A percentile compares a stretch with the other conserved stretches of the same genome.
Conservation (phyloP, 2,888 invertebrate species). For the Thysanoteuthis rhombus region DNA sequence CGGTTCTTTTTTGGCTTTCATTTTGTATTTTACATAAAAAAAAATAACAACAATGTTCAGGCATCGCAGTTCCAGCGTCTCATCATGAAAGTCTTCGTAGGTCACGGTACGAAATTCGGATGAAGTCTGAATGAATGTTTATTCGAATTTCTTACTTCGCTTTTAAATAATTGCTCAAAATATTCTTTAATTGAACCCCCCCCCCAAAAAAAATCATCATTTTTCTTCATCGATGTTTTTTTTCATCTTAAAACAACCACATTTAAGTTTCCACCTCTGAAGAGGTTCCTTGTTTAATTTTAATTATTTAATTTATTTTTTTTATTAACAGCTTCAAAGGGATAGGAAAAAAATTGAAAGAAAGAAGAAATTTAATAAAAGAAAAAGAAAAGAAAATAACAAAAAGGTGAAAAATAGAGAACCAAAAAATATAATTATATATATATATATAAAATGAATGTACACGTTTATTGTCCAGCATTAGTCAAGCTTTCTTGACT, state of each 20-base stretch:
- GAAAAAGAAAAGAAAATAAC: not conserved
- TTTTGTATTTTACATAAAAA: not conserved
- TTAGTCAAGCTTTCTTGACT: conserved; percentile 31
- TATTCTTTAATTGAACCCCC: not conserved
- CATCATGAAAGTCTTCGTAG: not conserved
- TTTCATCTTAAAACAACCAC: not conserved
- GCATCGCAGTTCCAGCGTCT: conserved; percentile 1
- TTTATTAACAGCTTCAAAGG: not conserved
- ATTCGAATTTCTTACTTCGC: not conserved
- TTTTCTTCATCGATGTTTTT: not conserved
- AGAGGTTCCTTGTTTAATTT: no score
- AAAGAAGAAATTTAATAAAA: not conserved
- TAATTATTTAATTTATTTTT: not conserved
- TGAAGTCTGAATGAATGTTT: not conserved
- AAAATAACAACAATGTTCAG: not conserved
- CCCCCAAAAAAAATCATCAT: not conserved
- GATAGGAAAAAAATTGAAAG: not conserved
- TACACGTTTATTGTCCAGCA: not conserved
- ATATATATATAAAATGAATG: conserved; percentile 14
- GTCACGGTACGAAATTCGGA: not conserved
- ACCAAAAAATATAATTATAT: not conserved
- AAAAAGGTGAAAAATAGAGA: not conserved
- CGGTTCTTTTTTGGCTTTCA: not conserved
- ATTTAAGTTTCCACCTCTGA: not conserved
- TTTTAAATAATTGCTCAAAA: not conserved